Evolutionary conservation across 2,888 invertebrate genomes (phyloP).

Genomic region (Saturnia pavonia): DNA sequence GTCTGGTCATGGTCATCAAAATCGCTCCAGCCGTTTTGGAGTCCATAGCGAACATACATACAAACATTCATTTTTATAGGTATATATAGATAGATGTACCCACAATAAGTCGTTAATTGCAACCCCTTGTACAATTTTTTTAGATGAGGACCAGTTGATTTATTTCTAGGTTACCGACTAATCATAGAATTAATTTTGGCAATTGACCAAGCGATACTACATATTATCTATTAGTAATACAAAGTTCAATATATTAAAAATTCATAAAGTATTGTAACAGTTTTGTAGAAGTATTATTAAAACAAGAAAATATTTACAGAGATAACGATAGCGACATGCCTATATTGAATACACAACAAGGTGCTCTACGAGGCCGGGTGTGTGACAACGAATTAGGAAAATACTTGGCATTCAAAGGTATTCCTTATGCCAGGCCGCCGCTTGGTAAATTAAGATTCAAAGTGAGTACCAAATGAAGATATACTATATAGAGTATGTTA

Average conservation of each 20-base stretch:
- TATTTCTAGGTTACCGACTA: constrained; percentile 4
- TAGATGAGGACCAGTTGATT: neutral
- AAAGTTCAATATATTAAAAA: neutral
- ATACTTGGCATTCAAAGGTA: constrained; percentile 77
- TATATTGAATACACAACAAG: constrained; percentile 57
- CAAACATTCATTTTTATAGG: too few relatives aligned
- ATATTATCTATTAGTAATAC: constrained; percentile 6
- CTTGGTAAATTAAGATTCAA: constrained; percentile 81
- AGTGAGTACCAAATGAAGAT: constrained; percentile 63
- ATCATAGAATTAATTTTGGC: constrained; percentile 27
- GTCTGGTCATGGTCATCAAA: too few relatives aligned
- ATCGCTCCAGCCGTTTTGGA: too few relatives aligned
- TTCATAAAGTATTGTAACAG: neutral
- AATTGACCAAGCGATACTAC: constrained; percentile 29
- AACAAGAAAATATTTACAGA: constrained; percentile 35
- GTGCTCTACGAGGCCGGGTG: constrained; percentile 57
- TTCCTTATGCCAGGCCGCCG: constrained; percentile 83
- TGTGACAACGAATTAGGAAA: constrained; percentile 49
- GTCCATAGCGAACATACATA: too few relatives aligned
- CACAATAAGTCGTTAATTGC: neutral
- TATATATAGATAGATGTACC: too few relatives aligned
- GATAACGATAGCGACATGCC: constrained; percentile 45
- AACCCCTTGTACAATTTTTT: neutral
- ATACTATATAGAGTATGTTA: constrained; percentile 38
- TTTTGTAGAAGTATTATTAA: constrained; percentile 20